phyloP scores from a whole-genome alignment of 2,888 invertebrate genomes.

The Tolmerus cingulatus region DNA sequence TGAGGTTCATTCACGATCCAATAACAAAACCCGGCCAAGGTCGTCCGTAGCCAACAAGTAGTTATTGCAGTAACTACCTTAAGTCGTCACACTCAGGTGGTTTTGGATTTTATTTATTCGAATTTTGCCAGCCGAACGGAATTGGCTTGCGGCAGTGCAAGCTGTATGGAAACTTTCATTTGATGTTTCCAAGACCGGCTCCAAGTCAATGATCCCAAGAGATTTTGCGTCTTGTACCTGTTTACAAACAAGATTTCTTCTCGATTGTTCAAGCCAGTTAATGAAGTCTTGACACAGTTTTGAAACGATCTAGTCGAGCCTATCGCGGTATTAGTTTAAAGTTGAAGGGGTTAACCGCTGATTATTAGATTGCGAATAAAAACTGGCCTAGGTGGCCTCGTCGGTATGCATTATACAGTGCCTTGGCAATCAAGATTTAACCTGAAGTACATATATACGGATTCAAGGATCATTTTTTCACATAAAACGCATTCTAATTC shows the following conservation, averaged over 20 bases:
- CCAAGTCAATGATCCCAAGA: neutral
- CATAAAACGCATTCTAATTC: neutral
- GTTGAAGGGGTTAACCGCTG: neutral
- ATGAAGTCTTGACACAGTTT: neutral
- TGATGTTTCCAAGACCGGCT: neutral
- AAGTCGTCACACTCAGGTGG: neutral
- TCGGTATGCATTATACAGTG: neutral
- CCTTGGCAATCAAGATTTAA: neutral
- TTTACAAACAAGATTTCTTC: neutral
- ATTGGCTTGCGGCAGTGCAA: neutral
- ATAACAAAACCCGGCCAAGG: neutral
- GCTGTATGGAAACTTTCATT: neutral
- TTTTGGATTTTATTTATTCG: neutral
- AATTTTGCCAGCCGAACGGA: neutral
- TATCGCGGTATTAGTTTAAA: neutral
- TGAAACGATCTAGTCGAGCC: neutral
- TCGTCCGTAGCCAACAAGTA: neutral
- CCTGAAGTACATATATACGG: neutral
- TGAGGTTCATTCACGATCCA: neutral
- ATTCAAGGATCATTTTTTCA: neutral
- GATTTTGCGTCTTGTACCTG: neutral
- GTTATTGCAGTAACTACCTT: neutral
- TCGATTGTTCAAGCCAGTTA: neutral
- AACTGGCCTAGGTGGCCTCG: neutral
- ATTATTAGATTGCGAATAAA: neutral